phyloP scores from a whole-genome alignment of 2,888 invertebrate species.

The Macrosiphum euphorbiae region DNA sequence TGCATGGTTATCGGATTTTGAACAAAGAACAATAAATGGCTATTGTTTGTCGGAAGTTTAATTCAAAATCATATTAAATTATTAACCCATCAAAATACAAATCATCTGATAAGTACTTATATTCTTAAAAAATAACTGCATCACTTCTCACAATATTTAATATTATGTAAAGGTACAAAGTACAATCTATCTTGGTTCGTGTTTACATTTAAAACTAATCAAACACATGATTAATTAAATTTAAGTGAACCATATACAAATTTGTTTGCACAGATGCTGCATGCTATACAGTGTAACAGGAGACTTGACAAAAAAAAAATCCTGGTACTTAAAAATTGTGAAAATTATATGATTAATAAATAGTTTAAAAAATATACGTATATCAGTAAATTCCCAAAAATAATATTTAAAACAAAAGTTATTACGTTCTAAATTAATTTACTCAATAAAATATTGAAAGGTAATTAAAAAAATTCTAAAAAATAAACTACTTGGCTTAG shows the following conservation, averaged over 20 bases:
- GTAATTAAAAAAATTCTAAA: too few relatives aligned
- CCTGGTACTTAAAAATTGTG: too few relatives aligned
- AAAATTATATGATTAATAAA: too few relatives aligned
- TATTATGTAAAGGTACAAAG: background rate
- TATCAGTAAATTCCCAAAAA: too few relatives aligned
- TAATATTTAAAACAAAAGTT: too few relatives aligned
- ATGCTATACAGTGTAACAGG: background rate
- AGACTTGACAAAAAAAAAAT: too few relatives aligned
- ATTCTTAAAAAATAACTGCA: background rate
- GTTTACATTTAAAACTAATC: background rate
- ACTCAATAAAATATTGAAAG: too few relatives aligned
- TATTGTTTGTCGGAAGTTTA: background rate
- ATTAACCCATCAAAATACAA: background rate
- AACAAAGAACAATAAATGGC: background rate
- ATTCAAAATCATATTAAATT: background rate
- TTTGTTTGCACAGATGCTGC: background rate
- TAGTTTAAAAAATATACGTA: too few relatives aligned
- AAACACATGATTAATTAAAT: background rate
- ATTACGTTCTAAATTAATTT: too few relatives aligned
- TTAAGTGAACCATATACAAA: background rate
- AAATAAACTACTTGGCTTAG: too few relatives aligned
- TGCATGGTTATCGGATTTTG: background rate
- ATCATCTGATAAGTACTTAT: background rate
- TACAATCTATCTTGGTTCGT: background rate
- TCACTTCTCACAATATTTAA: background rate